Percentiles rank a stretch among this genome's conserved stretches.
phyloP scores from a whole-genome alignment of 2,888 invertebrate species.

The Thymelicus sylvestris region DNA sequence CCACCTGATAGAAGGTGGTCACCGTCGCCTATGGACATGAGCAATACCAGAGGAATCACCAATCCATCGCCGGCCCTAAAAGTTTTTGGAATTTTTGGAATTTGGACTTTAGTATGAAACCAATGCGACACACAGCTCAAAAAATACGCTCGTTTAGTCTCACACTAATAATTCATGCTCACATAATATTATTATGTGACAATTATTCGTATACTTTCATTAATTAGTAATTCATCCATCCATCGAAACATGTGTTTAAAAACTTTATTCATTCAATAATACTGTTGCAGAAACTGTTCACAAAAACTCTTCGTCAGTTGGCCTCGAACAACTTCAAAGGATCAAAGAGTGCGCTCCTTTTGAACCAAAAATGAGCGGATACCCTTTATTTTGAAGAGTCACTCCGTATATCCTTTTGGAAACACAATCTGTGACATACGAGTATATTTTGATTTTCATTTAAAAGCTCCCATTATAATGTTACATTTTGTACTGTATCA shows the following conservation, averaged over 20 bases:
- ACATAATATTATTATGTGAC: no score
- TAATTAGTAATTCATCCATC: no score
- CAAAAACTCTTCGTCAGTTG: neutral
- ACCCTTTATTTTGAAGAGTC: neutral
- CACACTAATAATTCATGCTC: no score
- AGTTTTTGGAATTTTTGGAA: no score
- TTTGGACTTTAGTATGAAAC: no score
- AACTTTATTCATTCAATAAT: neutral
- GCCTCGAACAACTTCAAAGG: neutral
- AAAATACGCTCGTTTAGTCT: no score
- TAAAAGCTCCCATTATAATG: neutral
- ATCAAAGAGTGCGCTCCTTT: slow-evolving; percentile 8
- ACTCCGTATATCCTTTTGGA: neutral
- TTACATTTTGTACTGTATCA: neutral
- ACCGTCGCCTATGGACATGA: no score
- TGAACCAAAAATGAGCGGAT: slow-evolving; percentile 5
- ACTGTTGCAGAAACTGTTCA: neutral
- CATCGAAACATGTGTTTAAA: neutral
- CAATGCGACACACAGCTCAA: no score
- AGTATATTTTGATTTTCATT: neutral
- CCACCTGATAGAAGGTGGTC: no score
- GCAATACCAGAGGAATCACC: no score
- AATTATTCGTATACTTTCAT: no score
- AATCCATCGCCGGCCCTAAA: no score
- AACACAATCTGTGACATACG: neutral